Percentiles rank a stretch among this genome's conserved stretches.
phyloP scores from a whole-genome alignment of 2,888 invertebrate genomes.

The Spisula solida region DNA sequence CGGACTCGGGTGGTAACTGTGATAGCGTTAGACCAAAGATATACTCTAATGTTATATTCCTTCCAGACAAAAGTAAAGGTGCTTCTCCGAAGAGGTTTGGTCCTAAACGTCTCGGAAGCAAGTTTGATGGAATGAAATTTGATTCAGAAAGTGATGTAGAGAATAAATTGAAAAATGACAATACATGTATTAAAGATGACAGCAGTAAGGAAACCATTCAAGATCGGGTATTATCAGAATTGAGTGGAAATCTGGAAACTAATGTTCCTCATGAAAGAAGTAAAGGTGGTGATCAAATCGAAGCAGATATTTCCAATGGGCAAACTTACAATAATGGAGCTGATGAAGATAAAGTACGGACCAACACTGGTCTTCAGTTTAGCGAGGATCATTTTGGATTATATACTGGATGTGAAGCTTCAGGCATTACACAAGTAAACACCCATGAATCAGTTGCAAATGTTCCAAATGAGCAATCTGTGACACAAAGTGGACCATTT shows the following conservation, averaged over 20 bases:
- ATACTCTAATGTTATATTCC: constrained; percentile 62
- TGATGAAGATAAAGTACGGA: background rate
- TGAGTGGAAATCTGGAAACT: background rate
- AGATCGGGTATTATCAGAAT: background rate
- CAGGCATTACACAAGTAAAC: constrained; percentile 38
- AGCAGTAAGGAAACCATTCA: background rate
- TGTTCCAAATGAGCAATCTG: background rate
- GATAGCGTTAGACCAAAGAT: background rate
- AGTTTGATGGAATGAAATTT: background rate
- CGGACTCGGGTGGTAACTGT: background rate
- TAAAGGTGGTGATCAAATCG: background rate
- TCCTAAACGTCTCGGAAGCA: constrained; percentile 55
- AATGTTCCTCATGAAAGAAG: background rate
- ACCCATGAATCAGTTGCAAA: background rate
- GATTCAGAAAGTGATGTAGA: background rate
- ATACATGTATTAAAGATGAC: background rate
- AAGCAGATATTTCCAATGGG: background rate
- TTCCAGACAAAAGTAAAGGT: constrained; percentile 65
- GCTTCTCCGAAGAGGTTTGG: constrained; percentile 64
- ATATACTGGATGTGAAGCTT: constrained; percentile 51
- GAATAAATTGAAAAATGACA: background rate
- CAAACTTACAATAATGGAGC: background rate
- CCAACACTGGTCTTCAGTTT: constrained; percentile 21
- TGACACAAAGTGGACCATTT: background rate
- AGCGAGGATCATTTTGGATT: constrained; percentile 63